Evolutionary conservation across 2,888 invertebrate genomes (phyloP).

Genomic region (Rotaria sp.): DNA sequence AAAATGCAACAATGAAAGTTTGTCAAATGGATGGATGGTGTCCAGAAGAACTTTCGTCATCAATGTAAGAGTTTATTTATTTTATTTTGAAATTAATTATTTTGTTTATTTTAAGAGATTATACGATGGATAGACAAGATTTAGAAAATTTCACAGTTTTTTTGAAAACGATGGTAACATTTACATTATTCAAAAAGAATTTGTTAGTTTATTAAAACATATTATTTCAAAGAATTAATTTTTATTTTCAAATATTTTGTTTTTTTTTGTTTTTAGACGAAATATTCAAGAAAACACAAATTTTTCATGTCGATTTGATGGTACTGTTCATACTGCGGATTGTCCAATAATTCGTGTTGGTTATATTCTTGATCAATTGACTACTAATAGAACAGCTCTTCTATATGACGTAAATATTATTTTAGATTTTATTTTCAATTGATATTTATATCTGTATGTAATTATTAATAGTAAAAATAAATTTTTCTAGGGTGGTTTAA

Average conservation of each 20-base stretch:
- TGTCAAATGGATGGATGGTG: conserved; percentile 12
- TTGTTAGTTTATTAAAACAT: not conserved
- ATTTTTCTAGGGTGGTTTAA: conserved; percentile 53
- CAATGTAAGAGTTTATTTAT: not conserved
- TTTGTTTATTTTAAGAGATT: conserved; percentile 3
- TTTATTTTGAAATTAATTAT: not conserved
- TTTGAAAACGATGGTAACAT: conserved; percentile 7
- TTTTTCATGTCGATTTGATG: conserved; percentile 38
- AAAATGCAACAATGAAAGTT: conserved; percentile 41
- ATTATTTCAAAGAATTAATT: conserved; percentile 46
- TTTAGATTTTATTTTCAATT: no score
- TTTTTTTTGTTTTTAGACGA: not conserved
- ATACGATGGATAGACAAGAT: not conserved
- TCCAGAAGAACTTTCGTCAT: conserved; percentile 5
- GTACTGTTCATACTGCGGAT: not conserved
- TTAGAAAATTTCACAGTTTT: not conserved
- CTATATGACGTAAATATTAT: not conserved
- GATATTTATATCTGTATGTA: no score
- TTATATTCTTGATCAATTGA: conserved; percentile 28
- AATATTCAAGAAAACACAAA: not conserved
- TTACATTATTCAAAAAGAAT: not conserved
- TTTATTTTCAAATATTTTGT: conserved; percentile 42
- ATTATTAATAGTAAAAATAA: not conserved
- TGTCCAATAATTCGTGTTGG: conserved; percentile 37
- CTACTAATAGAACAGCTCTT: not conserved